Evolutionary conservation across 2,888 invertebrate genomes (phyloP).

Genomic region (Drosophila rubida): DNA sequence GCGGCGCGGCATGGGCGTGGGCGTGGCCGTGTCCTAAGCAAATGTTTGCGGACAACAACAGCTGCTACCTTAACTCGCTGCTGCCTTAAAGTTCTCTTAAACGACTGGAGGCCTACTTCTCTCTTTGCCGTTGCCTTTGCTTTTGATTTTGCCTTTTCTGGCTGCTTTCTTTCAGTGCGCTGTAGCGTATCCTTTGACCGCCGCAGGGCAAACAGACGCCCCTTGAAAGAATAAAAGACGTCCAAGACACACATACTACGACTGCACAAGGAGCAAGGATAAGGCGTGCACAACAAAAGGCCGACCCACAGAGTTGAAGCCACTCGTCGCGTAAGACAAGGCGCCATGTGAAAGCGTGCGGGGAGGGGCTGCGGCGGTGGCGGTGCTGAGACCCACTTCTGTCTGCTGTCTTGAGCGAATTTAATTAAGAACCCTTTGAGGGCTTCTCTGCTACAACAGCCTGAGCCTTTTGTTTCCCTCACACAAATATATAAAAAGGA

Average conservation of each 20-base stretch:
- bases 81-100: conserved; percentile 46
- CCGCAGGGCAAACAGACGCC: conserved; percentile 66
- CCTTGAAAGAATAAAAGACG: conserved; percentile 55
- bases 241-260: conserved; percentile 16
- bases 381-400: conserved; percentile 44
- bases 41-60: conserved; percentile 62
- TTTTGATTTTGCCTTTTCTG: conserved; percentile 11
- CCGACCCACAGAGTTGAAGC: conserved; percentile 26
- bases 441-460: conserved; percentile 34
- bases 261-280: conserved; percentile 57
- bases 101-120: conserved; percentile 30
- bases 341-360: no score
- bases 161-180: conserved; percentile 11
- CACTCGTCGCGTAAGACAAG: not conserved
- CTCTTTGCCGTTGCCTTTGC: no score
- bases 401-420: conserved; percentile 68
- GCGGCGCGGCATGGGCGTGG: not conserved
- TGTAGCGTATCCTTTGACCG: conserved; percentile 72
- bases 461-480: conserved; percentile 50
- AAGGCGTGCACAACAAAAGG: conserved; percentile 66
- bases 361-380: no score
- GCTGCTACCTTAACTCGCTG: conserved; percentile 8
- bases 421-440: conserved; percentile 78
- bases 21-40: conserved; percentile 59
- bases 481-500: conserved; percentile 33